Base-by-base conservation (phyloP, 2,888 invertebrate genomes). In the Mythimna vitellina region DNA sequence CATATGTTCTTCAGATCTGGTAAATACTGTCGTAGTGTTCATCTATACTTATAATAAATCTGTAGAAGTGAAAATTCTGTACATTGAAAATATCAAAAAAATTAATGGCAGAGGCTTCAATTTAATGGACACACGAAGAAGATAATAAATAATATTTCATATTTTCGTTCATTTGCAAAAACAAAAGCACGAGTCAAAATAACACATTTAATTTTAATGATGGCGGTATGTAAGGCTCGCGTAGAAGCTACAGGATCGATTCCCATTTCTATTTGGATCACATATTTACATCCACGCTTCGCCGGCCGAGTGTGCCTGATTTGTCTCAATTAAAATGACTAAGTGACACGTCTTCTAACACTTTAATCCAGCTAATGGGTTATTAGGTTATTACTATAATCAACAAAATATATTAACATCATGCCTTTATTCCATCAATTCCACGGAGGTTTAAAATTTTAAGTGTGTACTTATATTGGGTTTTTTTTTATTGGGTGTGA, bases 361-460 rank as follows among this genome's bases (percentile, higher is more conserved):
- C 64, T 72, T 46, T 64, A 73, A 80, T 66, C 58, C 69, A 3
- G 49, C 22, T 58, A 68, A 76, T 65, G 60, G 60, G 38, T 51
- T 29, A 67, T 22, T 14, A 14, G 29, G 29, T 29, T 29, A 42
- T 14, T 14, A 14, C 14, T 42, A 42, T 42, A 14, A 42, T 42
- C 14, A 14, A 42, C 42, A 42, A 42, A 42, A 42, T 12, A 14
- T 42, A 5, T 17, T 49, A 49, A 20, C 49, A 49, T 20, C 0
- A 49, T 20, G 17, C 20, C 42, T 20, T 1, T 6, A 20, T 14
- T 42, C 14, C 42, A 42, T 42, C 42, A 14, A 46, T 20, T 46
- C 46, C 49, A 49, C 1, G 49, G 7, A 8, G 14, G 42, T 14
- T 42, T 5, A 42, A 42, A 42, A 42, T 14, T 42, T 14, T 42